These are phyloP conservation scores for Thalassoma bifasciatum DNA, from an alignment of 2,113 vertebrate species.

Conservation along the genomic window DNA sequence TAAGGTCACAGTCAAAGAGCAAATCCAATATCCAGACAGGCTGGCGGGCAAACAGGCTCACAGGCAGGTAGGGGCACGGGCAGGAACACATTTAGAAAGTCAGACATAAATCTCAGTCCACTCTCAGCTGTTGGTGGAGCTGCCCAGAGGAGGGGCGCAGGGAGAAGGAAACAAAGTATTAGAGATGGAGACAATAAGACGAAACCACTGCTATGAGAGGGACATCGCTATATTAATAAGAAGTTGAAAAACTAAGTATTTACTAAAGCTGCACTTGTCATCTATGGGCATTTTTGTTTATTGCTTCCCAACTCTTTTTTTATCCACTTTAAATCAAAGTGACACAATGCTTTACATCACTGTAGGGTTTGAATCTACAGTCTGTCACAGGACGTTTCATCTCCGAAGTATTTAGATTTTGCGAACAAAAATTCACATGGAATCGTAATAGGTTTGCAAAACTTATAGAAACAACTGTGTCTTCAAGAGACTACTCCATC, in stretches of 20 bases:
- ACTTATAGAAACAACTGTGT: neutral
- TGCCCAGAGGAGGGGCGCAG: conserved; percentile 36
- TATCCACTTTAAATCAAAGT: neutral
- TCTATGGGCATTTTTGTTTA: neutral
- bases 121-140: conserved; percentile 57
- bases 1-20: conserved; percentile 82
- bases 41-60: conserved; percentile 62
- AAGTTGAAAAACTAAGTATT: neutral
- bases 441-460: neutral
- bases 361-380: neutral
- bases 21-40: conserved; percentile 79
- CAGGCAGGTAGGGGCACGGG: conserved; percentile 60
- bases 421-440: neutral
- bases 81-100: conserved; percentile 65
- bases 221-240: neutral
- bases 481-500: neutral
- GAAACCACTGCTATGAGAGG: conserved; percentile 13
- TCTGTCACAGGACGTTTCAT: neutral
- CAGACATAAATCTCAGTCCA: conserved; percentile 71
- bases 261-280: neutral
- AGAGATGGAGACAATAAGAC: conserved; percentile 28
- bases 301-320: neutral
- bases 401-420: neutral
- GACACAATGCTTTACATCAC: neutral
- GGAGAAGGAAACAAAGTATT: conserved; percentile 15